Base-by-base conservation (phyloP, 2,888 invertebrate genomes). In the Diaphora mendica region DNA sequence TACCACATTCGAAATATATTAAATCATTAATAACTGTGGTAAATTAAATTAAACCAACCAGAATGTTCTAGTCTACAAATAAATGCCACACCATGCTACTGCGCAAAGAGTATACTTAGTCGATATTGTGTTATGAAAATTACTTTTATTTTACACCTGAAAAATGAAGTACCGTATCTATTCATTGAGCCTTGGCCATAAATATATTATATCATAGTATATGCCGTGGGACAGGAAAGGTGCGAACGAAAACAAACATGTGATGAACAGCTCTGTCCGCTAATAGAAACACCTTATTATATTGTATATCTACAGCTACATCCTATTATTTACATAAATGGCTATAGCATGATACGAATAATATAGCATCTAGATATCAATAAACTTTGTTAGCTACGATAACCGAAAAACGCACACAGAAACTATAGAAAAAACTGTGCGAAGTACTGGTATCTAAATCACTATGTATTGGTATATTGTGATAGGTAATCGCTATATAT, bases 221-320 rank as follows among this genome's bases (percentile, higher is more conserved):
- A 4, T 79, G 84, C 86, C 93, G 93, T 94, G 92, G 86, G 93
- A 94, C 92, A 93, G 93, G 93, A 93, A 91, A 92, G 90, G 87
- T 89, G 86, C 78, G 83, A 90, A 90, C 82, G 89, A 91, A 91
- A 93, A 94, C 93, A 93, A 91, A 88, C 89, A 84, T 76, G 83
- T 82, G 82, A 78, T 86, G 86, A 84, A 82, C 85, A 75, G 82
- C 78, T 76, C 79, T 84, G 88, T 91, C 87, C 87, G 88, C 77
- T 86, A 79, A 85, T 86, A 87, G 87, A 88, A 86, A 85, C 84
- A 85, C 86, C 86, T 82, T 82, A 83, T 85, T 86, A 86, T 85
- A 83, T 80, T 51, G 9, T 51, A 51, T 51, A 20, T 7, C 82
- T 80, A 82, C 78, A 83, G 82, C 75, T 77, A 75, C 78, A 79